These are phyloP conservation scores for Folsomia manolachei DNA, from an alignment of 2,888 invertebrate genomes.

Conservation along the genomic window DNA sequence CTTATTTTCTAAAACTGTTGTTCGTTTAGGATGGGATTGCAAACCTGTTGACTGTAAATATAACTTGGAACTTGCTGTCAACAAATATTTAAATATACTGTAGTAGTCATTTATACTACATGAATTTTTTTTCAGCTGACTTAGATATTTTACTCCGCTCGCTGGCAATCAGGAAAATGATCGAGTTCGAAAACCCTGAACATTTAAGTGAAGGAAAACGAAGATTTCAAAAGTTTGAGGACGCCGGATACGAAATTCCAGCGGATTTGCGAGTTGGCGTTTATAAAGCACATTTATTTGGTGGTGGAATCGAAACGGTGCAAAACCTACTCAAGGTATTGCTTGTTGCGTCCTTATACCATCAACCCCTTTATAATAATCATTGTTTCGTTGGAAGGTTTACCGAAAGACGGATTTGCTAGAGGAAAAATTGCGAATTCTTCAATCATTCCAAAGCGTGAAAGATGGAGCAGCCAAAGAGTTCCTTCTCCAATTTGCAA, in stretches of 20 bases:
- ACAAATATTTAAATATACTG: no score
- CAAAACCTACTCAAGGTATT: slow-evolving; percentile 59
- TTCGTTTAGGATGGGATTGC: slow-evolving; percentile 82
- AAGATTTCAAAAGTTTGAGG: slow-evolving; percentile 63
- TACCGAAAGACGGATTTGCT: slow-evolving; percentile 82
- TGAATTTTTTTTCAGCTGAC: not conserved
- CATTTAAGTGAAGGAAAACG: slow-evolving; percentile 73
- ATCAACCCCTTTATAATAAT: no score
- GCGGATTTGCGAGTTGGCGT: slow-evolving; percentile 84
- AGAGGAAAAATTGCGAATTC: slow-evolving; percentile 89
- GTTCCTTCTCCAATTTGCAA: slow-evolving; percentile 74
- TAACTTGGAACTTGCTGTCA: no score
- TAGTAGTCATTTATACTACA: not conserved
- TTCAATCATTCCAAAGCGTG: slow-evolving; percentile 76
- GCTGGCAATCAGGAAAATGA: slow-evolving; percentile 76
- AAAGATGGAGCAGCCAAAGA: slow-evolving; percentile 68
- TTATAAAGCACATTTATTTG: slow-evolving; percentile 76
- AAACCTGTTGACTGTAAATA: slow-evolving; percentile 69
- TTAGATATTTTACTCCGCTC: slow-evolving; percentile 75
- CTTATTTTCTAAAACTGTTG: slow-evolving; percentile 70
- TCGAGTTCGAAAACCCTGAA: slow-evolving; percentile 73
- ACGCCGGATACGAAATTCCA: slow-evolving; percentile 63
- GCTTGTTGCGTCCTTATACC: no score
- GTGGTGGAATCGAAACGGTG: no score
- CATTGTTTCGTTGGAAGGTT: no score